Evolutionary conservation across 2,888 invertebrate species (phyloP).

Genomic region (Siphonodentalium dalli): DNA sequence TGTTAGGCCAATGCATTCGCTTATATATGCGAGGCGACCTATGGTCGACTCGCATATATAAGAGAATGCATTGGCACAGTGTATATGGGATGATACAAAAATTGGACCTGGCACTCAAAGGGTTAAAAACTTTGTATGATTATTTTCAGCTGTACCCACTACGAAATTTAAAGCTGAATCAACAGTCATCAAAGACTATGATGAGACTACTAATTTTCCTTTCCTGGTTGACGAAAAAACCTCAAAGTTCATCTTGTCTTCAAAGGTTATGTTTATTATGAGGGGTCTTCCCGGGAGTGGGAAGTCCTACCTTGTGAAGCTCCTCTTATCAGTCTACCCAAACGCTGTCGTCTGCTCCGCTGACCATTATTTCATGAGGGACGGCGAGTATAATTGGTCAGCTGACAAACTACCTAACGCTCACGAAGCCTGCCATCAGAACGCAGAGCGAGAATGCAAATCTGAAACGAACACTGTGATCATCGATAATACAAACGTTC

Average conservation of each 20-base stretch:
- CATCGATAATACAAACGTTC: slow-evolving; percentile 65
- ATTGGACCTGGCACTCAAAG: too few relatives aligned
- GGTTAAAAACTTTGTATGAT: too few relatives aligned
- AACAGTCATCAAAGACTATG: too few relatives aligned
- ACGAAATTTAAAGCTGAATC: too few relatives aligned
- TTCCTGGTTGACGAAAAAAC: slow-evolving; percentile 40
- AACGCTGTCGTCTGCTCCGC: slow-evolving; percentile 58
- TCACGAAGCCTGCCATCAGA: slow-evolving; percentile 54
- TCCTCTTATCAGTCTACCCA: slow-evolving; percentile 43
- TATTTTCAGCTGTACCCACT: too few relatives aligned
- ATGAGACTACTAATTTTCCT: slow-evolving; percentile 31
- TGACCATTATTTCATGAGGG: slow-evolving; percentile 55
- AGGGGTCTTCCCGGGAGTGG: slow-evolving; percentile 65
- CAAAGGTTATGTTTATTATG: slow-evolving; percentile 61
- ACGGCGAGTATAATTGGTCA: slow-evolving; percentile 40
- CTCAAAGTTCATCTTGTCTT: slow-evolving; percentile 31
- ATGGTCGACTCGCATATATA: too few relatives aligned
- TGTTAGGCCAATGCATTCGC: too few relatives aligned
- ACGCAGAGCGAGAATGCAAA: slow-evolving; percentile 47
- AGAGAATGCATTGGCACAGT: too few relatives aligned
- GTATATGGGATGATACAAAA: too few relatives aligned
- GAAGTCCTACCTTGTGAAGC: slow-evolving; percentile 57
- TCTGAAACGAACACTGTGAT: slow-evolving; percentile 45
- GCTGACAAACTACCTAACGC: slow-evolving; percentile 47
- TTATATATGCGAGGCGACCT: too few relatives aligned